A percentile compares a stretch with the other conserved stretches of the same genome.
phyloP scores from a whole-genome alignment of 2,113 vertebrate species.

The Daphoenositta chrysoptera region DNA sequence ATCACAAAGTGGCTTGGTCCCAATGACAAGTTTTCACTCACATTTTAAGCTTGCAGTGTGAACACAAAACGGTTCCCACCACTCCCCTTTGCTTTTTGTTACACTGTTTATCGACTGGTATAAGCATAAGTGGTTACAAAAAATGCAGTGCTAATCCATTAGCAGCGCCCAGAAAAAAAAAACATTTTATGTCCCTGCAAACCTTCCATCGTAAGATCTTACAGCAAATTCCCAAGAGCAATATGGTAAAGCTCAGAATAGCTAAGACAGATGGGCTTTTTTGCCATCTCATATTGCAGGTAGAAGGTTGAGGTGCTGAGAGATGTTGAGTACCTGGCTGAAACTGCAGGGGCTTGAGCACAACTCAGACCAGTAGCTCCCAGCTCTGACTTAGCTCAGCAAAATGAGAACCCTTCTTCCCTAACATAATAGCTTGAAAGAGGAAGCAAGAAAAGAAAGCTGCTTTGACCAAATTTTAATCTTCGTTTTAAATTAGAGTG shows the following conservation, averaged over 20 bases:
- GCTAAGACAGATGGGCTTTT: not conserved
- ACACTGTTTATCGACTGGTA: not conserved
- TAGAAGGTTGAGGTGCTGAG: not conserved
- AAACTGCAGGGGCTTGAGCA: not conserved
- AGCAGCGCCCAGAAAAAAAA: not conserved
- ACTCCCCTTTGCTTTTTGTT: not conserved
- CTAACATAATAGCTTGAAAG: not conserved
- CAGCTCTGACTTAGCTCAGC: not conserved
- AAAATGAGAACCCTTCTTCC: not conserved
- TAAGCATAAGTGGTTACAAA: not conserved
- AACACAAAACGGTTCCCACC: not conserved
- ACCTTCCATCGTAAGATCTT: not conserved
- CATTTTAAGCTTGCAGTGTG: not conserved
- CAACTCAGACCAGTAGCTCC: not conserved
- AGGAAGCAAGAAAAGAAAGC: not conserved
- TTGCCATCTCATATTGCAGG: not conserved
- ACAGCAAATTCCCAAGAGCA: not conserved
- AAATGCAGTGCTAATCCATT: not conserved
- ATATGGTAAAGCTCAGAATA: not conserved
- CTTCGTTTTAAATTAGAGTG: not conserved
- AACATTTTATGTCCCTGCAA: not conserved
- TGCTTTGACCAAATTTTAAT: not conserved
- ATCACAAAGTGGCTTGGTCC: not conserved
- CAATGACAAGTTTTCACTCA: not conserved
- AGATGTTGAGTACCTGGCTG: not conserved